These are phyloP conservation scores for Brenthis daphne DNA, from an alignment of 2,888 invertebrate genomes.

Conservation along the genomic window DNA sequence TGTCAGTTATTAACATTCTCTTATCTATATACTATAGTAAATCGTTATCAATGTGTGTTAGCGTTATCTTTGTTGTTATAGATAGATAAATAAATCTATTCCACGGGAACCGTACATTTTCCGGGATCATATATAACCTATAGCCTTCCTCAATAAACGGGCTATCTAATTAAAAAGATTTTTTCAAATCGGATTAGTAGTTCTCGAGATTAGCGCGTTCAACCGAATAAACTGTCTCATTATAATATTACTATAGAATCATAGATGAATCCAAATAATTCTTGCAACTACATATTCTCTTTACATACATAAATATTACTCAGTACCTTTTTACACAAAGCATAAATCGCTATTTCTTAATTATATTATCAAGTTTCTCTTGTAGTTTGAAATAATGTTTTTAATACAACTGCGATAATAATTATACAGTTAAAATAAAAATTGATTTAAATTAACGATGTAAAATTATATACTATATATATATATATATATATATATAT, in stretches of 20 bases:
- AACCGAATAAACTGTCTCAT: no score
- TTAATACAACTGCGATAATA: not conserved
- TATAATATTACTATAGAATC: no score
- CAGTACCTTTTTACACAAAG: not conserved
- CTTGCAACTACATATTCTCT: not conserved
- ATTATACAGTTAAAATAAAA: not conserved
- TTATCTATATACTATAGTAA: not conserved
- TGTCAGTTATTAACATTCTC: conserved; percentile 2
- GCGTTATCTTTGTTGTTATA: not conserved
- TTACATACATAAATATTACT: not conserved
- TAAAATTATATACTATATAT: no score
- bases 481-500: no score
- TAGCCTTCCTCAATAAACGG: no score
- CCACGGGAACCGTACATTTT: no score
- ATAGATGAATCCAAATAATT: not conserved
- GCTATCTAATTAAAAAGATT: no score
- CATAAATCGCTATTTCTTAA: not conserved
- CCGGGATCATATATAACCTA: no score
- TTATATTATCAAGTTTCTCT: not conserved
- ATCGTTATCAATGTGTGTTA: not conserved
- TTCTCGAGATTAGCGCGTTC: no score
- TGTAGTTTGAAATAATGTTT: not conserved
- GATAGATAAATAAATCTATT: no score
- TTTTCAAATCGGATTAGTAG: no score
- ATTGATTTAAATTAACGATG: not conserved